Percentiles rank a stretch among this genome's conserved stretches.
Conservation (phyloP, 1,140 invertebrate species). For the Pogonognathellus flavescens region DNA sequence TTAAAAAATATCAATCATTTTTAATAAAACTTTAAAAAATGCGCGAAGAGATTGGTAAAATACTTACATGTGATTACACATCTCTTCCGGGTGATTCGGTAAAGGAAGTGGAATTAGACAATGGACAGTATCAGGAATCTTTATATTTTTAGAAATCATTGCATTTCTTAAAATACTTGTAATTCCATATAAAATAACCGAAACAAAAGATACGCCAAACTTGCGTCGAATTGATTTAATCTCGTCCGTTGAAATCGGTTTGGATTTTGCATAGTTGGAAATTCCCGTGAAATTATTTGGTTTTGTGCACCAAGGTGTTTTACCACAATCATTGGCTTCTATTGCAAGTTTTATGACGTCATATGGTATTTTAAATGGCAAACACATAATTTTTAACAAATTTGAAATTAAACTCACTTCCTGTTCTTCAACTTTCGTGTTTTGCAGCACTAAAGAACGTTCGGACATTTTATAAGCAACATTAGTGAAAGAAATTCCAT, state of each 20-base stretch:
- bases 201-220: not conserved
- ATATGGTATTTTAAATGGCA: not conserved
- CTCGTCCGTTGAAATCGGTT: not conserved
- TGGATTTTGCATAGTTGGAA: not conserved
- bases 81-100: not conserved
- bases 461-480: not conserved
- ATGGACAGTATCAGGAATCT: not conserved
- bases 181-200: not conserved
- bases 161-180: not conserved
- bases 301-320: constrained; percentile 6
- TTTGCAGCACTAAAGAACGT: not conserved
- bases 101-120: not conserved
- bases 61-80: not conserved
- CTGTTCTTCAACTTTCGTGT: not conserved
- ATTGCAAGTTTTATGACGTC: not conserved
- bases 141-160: not conserved
- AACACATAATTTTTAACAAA: not conserved
- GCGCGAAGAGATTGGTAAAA: too few relatives aligned
- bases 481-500: not conserved
- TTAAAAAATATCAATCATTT: not conserved
- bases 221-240: not conserved
- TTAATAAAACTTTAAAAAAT: too few relatives aligned
- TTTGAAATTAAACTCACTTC: not conserved
- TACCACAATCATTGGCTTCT: not conserved
- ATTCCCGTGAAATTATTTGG: not conserved